Conservation (phyloP, 2,113 vertebrate genomes). For the Callorhinus ursinus region DNA sequence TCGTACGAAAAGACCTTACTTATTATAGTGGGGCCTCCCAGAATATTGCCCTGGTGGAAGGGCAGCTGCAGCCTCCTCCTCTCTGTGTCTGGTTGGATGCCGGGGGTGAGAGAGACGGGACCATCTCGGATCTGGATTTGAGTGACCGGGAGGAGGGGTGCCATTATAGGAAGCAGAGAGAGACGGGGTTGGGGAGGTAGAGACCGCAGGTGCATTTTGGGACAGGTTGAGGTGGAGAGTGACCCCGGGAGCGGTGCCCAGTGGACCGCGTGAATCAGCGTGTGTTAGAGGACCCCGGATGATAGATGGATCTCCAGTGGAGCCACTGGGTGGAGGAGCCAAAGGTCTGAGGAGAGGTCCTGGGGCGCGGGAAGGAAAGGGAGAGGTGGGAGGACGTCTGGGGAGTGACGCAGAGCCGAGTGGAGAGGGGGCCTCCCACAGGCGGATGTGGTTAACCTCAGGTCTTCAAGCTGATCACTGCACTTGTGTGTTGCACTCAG, state of each 20-base stretch:
- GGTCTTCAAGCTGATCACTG: background rate
- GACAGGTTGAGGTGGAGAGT: background rate
- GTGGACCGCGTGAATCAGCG: background rate
- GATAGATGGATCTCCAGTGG: background rate
- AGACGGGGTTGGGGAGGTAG: background rate
- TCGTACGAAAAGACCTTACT: background rate
- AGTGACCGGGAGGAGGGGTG: background rate
- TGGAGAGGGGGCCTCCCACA: accelerated
- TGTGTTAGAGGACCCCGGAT: background rate
- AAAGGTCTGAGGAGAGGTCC: background rate
- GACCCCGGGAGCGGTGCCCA: background rate
- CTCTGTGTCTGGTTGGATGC: background rate
- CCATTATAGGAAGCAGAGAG: background rate
- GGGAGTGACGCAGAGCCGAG: background rate
- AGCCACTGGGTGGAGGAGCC: background rate
- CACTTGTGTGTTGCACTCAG: background rate
- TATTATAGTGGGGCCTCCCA: background rate
- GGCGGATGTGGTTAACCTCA: background rate
- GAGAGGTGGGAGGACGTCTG: background rate
- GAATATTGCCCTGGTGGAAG: background rate
- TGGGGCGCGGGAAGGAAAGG: background rate
- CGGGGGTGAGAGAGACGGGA: background rate
- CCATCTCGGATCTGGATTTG: background rate
- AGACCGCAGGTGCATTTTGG: background rate
- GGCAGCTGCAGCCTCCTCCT: background rate